Evolutionary conservation across 2,888 invertebrate genomes (phyloP), one percentile per base, ranked within the genome.

Genomic region (Drosophila suboccidentalis): DNA sequence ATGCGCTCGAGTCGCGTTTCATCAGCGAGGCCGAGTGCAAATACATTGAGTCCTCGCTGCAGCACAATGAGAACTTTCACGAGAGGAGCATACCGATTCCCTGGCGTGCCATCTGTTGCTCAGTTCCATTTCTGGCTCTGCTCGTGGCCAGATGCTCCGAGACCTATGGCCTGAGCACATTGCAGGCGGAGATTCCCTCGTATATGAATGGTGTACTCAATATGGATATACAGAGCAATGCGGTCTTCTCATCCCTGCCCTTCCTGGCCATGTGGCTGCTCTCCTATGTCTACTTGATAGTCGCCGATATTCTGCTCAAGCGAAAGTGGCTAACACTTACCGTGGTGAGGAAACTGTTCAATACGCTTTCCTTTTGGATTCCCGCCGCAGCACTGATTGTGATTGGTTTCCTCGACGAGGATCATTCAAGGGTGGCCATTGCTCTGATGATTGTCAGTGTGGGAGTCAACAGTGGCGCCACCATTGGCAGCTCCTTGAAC

Each of bases 151-250:
- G 95, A 86, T 93, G 94, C 66, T 94, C 95, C 0, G 95, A 95
- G 78, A 95, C 95, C 74, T 96, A 95, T 95, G 96, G 95, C 0
- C 95, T 94, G 87, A 95, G 95, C 93, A 95, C 95, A 0, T 91
- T 96, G 11, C 93, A 96, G 75, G 95, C 95, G 0, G 94, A 96
- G 89, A 94, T 95, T 75, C 96, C 96, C 0, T 94, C 94, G 0
- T 96, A 95, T 82, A 94, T 96, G 93, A 94, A 94, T 51, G 93
- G 94, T 57, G 94, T 95, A 0, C 92, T 95, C 0, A 92, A 94
- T 34, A 94, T 94, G 77, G 92, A 95, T 50, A 94, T 96, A 13
- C 93, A 94, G 89, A 90, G 93, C 92, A 94, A 93, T 73, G 94
- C 94, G 0, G 51, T 92, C 1, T 90, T 93, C 46, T 94, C 94